Evolutionary conservation across 2,113 vertebrate species (phyloP).

Genomic region (Nyctereutes procyonoides): DNA sequence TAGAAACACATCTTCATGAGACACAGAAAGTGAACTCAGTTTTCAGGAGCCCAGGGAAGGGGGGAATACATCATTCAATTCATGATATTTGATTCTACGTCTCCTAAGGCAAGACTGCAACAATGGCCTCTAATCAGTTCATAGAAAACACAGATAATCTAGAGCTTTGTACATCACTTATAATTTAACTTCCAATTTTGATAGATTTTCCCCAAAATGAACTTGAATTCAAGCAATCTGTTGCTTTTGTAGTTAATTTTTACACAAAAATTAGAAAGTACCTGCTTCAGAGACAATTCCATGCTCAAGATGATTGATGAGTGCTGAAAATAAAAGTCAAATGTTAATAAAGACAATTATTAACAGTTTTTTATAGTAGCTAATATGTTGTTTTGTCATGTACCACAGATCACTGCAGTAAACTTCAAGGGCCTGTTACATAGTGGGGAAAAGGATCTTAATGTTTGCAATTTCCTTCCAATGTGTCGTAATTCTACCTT

Average conservation of each 20-base stretch:
- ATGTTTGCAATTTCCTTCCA: background rate
- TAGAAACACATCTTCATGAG: background rate
- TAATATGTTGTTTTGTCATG: background rate
- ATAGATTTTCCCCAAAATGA: background rate
- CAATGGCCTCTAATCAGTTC: background rate
- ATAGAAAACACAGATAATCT: background rate
- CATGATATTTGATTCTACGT: background rate
- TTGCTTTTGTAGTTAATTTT: background rate
- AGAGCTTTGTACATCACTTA: background rate
- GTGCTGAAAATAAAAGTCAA: slow-evolving; percentile 85
- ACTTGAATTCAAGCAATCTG: background rate
- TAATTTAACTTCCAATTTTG: slow-evolving; percentile 4
- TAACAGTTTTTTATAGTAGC: background rate
- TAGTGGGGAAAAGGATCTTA: background rate
- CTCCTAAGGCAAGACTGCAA: background rate
- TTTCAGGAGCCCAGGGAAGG: background rate
- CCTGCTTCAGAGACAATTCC: slow-evolving; percentile 97
- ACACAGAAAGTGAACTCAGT: background rate
- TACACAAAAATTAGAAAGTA: slow-evolving; percentile 79
- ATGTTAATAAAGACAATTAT: slow-evolving; percentile 29
- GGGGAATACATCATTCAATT: background rate
- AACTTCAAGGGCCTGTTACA: background rate
- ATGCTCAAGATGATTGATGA: slow-evolving; percentile 92
- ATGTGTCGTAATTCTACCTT: background rate
- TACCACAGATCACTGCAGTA: background rate